phyloP scores from a whole-genome alignment of 2,113 vertebrate species.

The Gymnorhina tibicen region DNA sequence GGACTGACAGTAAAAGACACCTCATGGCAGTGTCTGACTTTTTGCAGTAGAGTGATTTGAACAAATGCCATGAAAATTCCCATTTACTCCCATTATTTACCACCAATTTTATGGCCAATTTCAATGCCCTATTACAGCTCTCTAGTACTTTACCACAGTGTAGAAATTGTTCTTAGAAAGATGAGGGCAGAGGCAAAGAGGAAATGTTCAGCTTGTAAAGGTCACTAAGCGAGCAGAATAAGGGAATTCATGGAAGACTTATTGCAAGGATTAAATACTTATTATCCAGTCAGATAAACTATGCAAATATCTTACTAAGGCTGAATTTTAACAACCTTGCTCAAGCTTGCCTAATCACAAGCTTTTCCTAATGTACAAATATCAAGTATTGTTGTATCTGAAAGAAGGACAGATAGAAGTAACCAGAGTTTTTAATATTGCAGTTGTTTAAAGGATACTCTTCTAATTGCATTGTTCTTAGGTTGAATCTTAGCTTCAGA shows the following conservation, averaged over 20 bases:
- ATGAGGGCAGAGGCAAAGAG: neutral
- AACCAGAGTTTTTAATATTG: neutral
- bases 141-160: neutral
- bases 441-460: neutral
- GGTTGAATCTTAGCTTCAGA: neutral
- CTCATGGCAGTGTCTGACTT: neutral
- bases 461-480: neutral
- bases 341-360: neutral
- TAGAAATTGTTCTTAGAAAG: neutral
- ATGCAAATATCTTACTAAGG: neutral
- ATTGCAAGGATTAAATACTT: constrained; percentile 7
- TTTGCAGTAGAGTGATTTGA: constrained; percentile 4
- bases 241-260: neutral
- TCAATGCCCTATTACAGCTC: neutral
- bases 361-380: neutral
- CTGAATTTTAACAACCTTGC: neutral
- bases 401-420: neutral
- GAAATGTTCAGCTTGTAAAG: constrained; percentile 15
- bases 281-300: neutral
- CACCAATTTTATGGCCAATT: constrained; percentile 31
- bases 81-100: constrained; percentile 40
- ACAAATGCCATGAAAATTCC: constrained; percentile 36
- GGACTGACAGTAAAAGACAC: neutral
- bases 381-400: neutral
- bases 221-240: constrained; percentile 9